Percentiles rank a stretch among this genome's conserved stretches.
phyloP scores from a whole-genome alignment of 2,113 vertebrate species.

The Hydrochoerus hydrochaeris region DNA sequence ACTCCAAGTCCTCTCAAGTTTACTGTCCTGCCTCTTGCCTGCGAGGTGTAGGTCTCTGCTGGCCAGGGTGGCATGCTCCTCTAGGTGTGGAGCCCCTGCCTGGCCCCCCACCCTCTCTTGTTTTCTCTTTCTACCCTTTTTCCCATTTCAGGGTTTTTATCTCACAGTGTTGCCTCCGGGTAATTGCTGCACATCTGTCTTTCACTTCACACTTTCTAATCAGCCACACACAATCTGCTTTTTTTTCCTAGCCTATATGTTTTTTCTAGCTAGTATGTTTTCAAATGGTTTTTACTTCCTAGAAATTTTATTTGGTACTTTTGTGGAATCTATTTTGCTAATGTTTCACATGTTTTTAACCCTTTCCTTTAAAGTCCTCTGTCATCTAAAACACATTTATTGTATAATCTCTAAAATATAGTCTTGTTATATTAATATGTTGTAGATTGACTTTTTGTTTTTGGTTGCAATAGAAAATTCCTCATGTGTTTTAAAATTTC shows the following conservation, averaged over 20 bases:
- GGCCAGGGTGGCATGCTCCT: not conserved
- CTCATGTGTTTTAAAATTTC: not conserved
- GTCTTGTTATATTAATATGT: not conserved
- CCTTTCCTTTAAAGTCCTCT: not conserved
- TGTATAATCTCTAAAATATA: constrained; percentile 19
- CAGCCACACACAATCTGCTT: not conserved
- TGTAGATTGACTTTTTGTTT: not conserved
- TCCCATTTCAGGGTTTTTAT: not conserved
- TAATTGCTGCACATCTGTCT: not conserved
- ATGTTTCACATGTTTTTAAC: not conserved
- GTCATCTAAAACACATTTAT: not conserved
- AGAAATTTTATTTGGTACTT: not conserved
- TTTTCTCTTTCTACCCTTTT: not conserved
- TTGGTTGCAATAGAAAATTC: not conserved
- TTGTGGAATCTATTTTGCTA: not conserved
- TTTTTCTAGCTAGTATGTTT: not conserved
- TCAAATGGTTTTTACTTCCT: not conserved
- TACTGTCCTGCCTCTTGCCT: not conserved
- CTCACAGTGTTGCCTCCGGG: not conserved
- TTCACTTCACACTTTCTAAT: not conserved
- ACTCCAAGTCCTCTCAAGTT: not conserved
- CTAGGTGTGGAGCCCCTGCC: not conserved
- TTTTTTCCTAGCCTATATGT: not conserved
- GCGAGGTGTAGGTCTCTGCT: not conserved
- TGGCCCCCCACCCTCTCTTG: not conserved